A percentile compares a stretch with the other conserved stretches of the same genome.
Evolutionary conservation across 2,888 invertebrate genomes (phyloP).

Genomic region (Coenonympha arcania): DNA sequence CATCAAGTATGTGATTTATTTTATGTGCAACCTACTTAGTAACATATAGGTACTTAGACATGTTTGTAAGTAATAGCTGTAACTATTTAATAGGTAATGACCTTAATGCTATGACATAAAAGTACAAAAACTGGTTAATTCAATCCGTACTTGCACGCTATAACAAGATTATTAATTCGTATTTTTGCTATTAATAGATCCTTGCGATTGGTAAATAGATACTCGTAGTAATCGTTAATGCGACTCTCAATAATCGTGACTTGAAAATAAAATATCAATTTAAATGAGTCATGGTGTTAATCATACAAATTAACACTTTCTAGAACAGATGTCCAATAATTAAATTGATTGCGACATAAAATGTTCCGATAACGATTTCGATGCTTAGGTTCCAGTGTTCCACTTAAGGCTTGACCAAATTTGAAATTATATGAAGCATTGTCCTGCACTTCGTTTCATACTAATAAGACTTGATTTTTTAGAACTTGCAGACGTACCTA

Average conservation of each 20-base stretch:
- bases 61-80: slow-evolving; percentile 17
- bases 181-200: neutral
- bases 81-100: slow-evolving; percentile 31
- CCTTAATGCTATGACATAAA: slow-evolving; percentile 29
- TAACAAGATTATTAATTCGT: no score
- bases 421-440: no score
- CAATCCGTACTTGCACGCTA: slow-evolving; percentile 10
- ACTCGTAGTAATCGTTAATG: neutral
- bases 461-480: no score
- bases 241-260: slow-evolving; percentile 7
- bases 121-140: slow-evolving; percentile 21
- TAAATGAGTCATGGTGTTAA: slow-evolving; percentile 25
- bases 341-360: slow-evolving; percentile 6
- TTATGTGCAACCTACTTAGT: slow-evolving; percentile 17
- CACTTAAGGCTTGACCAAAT: no score
- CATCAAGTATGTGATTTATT: slow-evolving; percentile 6
- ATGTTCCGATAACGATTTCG: neutral
- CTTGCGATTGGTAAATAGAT: neutral
- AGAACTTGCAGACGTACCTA: no score
- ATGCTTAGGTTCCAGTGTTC: neutral
- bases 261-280: slow-evolving; percentile 7
- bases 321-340: slow-evolving; percentile 26
- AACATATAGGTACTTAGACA: no score
- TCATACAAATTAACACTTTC: slow-evolving; percentile 19
- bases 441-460: no score